These are phyloP conservation scores for Petrocephalus zakoni DNA, from an alignment of 2,113 vertebrate species.

Conservation along the genomic window DNA sequence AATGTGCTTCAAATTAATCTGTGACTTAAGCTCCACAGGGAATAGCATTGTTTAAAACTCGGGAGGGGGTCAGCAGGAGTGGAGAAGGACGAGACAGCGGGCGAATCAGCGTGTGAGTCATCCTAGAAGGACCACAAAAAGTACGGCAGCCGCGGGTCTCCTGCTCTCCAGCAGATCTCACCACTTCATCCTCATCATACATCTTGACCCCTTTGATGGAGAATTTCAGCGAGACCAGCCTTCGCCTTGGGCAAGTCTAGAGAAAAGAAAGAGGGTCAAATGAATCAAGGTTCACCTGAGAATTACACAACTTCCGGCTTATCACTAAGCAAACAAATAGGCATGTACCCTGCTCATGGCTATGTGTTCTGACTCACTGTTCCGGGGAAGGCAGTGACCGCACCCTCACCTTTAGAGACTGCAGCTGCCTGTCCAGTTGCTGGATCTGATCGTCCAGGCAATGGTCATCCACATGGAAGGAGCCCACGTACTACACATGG, in stretches of 20 bases:
- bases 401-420: conserved; percentile 64
- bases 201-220: conserved; percentile 86
- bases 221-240: conserved; percentile 76
- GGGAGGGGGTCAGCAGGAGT: neutral
- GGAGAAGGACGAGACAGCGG: neutral
- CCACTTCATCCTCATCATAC: conserved; percentile 78
- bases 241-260: conserved; percentile 68
- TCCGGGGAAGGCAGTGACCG: neutral
- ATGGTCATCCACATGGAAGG: conserved; percentile 74
- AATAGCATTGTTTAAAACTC: neutral
- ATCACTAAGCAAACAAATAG: neutral
- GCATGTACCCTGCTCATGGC: no score
- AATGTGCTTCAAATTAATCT: neutral
- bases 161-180: conserved; percentile 34
- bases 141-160: neutral
- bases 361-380: neutral
- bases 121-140: neutral
- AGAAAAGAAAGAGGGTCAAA: neutral
- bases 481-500: conserved; percentile 77
- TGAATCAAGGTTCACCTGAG: neutral
- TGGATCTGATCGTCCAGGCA: conserved; percentile 71
- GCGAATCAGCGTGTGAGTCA: neutral
- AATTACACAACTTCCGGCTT: neutral
- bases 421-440: conserved; percentile 69
- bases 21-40: neutral